Evolutionary conservation across 1,140 invertebrate species (phyloP).

Genomic region (Cyclina sinensis): DNA sequence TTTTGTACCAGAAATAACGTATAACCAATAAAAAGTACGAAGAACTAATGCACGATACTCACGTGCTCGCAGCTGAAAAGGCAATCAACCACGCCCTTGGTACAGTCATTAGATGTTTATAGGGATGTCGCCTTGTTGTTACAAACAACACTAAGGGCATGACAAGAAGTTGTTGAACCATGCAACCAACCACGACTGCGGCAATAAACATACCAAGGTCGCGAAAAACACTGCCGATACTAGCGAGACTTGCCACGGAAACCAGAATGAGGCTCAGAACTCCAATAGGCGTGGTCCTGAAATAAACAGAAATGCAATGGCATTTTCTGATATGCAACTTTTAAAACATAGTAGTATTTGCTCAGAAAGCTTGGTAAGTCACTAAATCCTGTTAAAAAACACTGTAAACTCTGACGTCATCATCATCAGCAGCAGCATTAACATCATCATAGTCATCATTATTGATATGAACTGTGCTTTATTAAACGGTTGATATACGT

Average conservation of each 20-base stretch:
- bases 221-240: slow-evolving; percentile 93
- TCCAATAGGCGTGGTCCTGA: slow-evolving; percentile 94
- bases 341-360: too few species aligned
- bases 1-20: too few species aligned
- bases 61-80: slow-evolving; percentile 95
- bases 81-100: slow-evolving; percentile 95
- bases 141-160: slow-evolving; percentile 94
- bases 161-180: slow-evolving; percentile 95
- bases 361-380: too few species aligned
- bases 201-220: slow-evolving; percentile 95
- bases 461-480: too few species aligned
- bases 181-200: slow-evolving; percentile 94
- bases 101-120: slow-evolving; percentile 94
- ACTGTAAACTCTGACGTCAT: too few species aligned
- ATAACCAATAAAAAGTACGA: too few species aligned
- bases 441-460: too few species aligned
- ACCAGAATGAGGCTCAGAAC: slow-evolving; percentile 96
- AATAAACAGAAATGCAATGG: slow-evolving; percentile 43
- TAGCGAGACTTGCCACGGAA: slow-evolving; percentile 94
- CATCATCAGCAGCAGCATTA: too few species aligned
- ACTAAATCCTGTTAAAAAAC: too few species aligned
- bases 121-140: slow-evolving; percentile 95
- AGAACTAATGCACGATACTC: slow-evolving; percentile 71
- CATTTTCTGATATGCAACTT: too few species aligned
- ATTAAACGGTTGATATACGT: too few species aligned